These are phyloP conservation scores for Brachypodius melanocephalos DNA, from an alignment of 2,113 vertebrate species.

Conservation along the genomic window DNA sequence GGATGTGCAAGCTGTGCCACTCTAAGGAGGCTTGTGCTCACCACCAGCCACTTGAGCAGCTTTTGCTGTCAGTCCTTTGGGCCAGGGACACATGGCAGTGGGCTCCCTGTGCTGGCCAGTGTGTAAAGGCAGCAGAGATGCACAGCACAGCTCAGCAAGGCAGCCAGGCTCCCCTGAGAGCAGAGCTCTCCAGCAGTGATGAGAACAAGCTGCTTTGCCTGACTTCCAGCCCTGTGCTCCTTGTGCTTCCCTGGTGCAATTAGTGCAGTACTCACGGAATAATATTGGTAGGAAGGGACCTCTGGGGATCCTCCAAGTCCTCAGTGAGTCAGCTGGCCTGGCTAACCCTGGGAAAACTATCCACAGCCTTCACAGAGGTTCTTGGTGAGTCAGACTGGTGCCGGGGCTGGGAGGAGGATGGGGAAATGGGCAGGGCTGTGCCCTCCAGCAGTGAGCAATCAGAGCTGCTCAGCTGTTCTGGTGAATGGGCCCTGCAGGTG, in stretches of 20 bases:
- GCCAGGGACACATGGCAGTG: not conserved
- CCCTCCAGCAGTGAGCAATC: not conserved
- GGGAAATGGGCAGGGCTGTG: not conserved
- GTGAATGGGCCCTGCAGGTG: not conserved
- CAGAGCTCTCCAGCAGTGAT: not conserved
- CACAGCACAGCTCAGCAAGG: not conserved
- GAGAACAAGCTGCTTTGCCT: not conserved
- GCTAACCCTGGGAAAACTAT: not conserved
- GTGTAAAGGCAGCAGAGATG: not conserved
- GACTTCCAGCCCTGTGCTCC: not conserved
- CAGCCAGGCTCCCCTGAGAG: not conserved
- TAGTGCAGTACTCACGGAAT: not conserved
- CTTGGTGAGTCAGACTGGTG: not conserved
- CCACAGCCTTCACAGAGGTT: not conserved
- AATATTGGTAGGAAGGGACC: not conserved
- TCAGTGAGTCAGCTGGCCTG: not conserved
- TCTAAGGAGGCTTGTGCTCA: not conserved
- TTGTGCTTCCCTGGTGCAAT: not conserved
- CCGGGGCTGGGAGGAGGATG: not conserved
- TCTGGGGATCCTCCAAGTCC: not conserved
- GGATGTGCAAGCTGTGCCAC: not conserved
- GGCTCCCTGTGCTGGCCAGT: not conserved
- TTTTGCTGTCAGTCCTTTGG: not conserved
- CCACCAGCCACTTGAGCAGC: not conserved
- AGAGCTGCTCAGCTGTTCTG: not conserved